A percentile compares a stretch with the other conserved stretches of the same genome.
Evolutionary conservation across 2,888 invertebrate species (phyloP).

Genomic region (Arenicola marina): DNA sequence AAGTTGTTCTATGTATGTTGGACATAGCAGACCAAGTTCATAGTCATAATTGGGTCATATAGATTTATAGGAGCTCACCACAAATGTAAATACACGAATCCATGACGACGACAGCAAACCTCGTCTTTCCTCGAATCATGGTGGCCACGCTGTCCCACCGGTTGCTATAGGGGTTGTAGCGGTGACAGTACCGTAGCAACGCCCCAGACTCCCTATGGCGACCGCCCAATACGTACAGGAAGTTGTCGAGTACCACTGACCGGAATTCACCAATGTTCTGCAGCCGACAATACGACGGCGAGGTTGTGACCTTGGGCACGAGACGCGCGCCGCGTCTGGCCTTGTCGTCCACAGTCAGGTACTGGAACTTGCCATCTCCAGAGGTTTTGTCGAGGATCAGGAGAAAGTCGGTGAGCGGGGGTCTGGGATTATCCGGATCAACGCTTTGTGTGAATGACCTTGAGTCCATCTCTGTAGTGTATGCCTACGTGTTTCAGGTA

Average conservation of each 20-base stretch:
- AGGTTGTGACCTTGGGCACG: slow-evolving; percentile 45
- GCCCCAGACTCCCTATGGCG: slow-evolving; percentile 44
- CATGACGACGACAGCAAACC: slow-evolving; percentile 44
- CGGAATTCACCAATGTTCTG: slow-evolving; percentile 43
- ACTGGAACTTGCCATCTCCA: slow-evolving; percentile 43
- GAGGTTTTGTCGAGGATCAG: slow-evolving; percentile 45
- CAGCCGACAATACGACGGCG: slow-evolving; percentile 36
- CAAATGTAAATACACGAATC: slow-evolving; percentile 44
- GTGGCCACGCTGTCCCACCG: slow-evolving; percentile 37
- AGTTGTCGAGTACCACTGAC: slow-evolving; percentile 39
- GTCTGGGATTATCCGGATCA: too few species aligned
- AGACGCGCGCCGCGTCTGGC: slow-evolving; percentile 24
- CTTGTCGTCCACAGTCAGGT: slow-evolving; percentile 50
- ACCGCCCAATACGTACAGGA: slow-evolving; percentile 39
- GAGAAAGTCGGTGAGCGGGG: slow-evolving; percentile 42
- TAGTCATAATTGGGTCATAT: too few species aligned
- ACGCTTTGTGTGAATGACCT: too few species aligned
- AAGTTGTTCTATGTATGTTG: too few species aligned
- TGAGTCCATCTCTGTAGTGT: too few species aligned
- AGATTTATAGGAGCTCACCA: too few species aligned
- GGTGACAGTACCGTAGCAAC: slow-evolving; percentile 35
- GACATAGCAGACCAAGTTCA: too few species aligned
- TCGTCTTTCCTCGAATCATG: slow-evolving; percentile 39
- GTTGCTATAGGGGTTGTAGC: slow-evolving; percentile 43
- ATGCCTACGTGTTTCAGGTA: too few species aligned